Evolutionary conservation across 2,888 invertebrate genomes (phyloP).

Genomic region (Cheiracanthium punctorium): DNA sequence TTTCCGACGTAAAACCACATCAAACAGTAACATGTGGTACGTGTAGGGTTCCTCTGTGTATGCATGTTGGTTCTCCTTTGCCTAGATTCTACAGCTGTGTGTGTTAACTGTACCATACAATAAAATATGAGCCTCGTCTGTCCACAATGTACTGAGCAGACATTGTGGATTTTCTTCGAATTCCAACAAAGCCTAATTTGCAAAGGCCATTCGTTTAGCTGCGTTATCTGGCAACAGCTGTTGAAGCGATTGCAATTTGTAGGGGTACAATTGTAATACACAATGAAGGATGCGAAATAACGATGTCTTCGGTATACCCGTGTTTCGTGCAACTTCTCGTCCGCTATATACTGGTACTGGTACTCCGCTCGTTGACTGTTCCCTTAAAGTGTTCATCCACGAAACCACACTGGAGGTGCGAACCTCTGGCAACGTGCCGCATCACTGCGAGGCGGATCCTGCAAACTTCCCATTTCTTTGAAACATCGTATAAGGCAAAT

Average conservation of each 20-base stretch:
- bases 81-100: constrained; percentile 13
- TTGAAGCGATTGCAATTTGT: constrained; percentile 4
- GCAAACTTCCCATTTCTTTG: constrained; percentile 15
- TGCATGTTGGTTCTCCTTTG: constrained; percentile 14
- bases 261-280: constrained; percentile 12
- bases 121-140: constrained; percentile 5
- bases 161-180: neutral
- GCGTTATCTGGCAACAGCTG: neutral
- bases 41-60: constrained; percentile 29
- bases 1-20: constrained; percentile 20
- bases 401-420: neutral
- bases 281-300: constrained; percentile 5
- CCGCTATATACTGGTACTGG: neutral
- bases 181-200: neutral
- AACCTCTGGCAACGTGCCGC: neutral
- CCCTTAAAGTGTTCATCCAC: neutral
- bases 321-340: neutral
- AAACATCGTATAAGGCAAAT: neutral
- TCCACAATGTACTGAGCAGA: constrained; percentile 14
- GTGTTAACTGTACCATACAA: constrained; percentile 10
- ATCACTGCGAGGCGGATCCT: neutral
- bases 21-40: constrained; percentile 12
- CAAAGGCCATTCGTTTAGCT: neutral
- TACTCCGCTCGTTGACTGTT: neutral
- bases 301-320: neutral